phyloP scores from a whole-genome alignment of 2,113 vertebrate species.

The Felis chaus region DNA sequence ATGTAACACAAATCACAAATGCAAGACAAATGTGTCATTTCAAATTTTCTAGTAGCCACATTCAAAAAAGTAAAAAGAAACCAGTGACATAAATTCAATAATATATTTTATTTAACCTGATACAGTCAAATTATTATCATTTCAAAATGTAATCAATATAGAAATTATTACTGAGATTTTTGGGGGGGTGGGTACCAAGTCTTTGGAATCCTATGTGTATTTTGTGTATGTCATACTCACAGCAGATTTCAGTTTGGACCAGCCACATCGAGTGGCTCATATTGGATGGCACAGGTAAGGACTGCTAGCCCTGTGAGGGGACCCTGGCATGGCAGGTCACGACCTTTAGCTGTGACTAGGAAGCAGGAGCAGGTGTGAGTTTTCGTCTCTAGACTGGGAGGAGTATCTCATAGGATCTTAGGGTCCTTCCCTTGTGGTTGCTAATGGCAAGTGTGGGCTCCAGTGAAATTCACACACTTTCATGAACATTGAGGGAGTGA shows the following conservation, averaged over 20 bases:
- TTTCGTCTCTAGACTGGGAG: neutral
- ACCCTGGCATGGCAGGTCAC: no score
- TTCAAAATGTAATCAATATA: neutral
- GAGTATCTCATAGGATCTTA: neutral
- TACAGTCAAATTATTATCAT: neutral
- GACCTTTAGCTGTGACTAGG: no score
- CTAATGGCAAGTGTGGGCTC: neutral
- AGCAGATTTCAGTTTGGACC: neutral
- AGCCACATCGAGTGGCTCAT: no score
- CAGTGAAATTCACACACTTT: neutral
- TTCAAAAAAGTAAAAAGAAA: neutral
- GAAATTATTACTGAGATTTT: neutral
- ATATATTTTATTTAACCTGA: neutral
- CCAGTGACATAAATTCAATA: neutral
- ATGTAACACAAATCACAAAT: neutral
- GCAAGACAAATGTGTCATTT: neutral
- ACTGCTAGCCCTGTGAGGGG: no score
- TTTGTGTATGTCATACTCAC: neutral
- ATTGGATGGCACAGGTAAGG: neutral
- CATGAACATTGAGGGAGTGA: neutral
- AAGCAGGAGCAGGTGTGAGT: neutral
- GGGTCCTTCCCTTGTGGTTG: neutral
- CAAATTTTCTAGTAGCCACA: neutral
- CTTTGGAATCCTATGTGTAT: neutral
- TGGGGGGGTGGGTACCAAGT: no score